Percentiles rank a stretch among this genome's conserved stretches.
phyloP scores from a whole-genome alignment of 2,113 vertebrate species.

The Dromas ardeola region DNA sequence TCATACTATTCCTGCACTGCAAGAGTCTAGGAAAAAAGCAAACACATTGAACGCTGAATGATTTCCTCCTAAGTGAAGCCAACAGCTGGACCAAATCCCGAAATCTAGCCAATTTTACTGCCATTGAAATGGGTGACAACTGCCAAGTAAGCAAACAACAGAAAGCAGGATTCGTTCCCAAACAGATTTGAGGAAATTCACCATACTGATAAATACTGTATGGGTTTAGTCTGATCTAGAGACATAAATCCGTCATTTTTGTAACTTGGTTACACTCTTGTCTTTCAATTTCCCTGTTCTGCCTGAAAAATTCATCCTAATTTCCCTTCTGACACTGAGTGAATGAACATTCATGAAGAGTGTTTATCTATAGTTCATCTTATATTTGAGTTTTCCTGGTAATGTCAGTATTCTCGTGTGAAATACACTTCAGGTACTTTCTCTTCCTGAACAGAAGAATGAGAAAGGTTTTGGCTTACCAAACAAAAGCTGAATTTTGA shows the following conservation, averaged over 20 bases:
- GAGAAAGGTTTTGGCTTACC: not conserved
- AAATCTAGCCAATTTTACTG: not conserved
- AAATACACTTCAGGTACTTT: not conserved
- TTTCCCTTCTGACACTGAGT: not conserved
- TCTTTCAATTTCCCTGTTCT: not conserved
- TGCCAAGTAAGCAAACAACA: not conserved
- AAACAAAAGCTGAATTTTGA: not conserved
- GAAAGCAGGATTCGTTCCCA: not conserved
- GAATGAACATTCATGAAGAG: not conserved
- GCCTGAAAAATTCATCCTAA: not conserved
- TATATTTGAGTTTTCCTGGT: not conserved
- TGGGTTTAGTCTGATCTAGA: not conserved
- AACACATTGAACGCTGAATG: not conserved
- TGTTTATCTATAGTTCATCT: not conserved
- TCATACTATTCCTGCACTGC: not conserved
- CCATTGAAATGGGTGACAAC: not conserved
- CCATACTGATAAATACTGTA: not conserved
- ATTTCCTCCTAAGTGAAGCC: not conserved
- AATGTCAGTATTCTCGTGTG: not conserved
- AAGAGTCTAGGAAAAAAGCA: not conserved
- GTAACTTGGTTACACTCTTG: not conserved
- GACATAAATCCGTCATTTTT: not conserved
- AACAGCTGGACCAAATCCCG: not conserved
- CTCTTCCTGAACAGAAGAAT: not conserved
- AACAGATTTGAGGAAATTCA: not conserved